Percentiles rank a stretch among this genome's conserved stretches.
phyloP scores from a whole-genome alignment of 2,113 vertebrate species.

The Neotoma lepida region DNA sequence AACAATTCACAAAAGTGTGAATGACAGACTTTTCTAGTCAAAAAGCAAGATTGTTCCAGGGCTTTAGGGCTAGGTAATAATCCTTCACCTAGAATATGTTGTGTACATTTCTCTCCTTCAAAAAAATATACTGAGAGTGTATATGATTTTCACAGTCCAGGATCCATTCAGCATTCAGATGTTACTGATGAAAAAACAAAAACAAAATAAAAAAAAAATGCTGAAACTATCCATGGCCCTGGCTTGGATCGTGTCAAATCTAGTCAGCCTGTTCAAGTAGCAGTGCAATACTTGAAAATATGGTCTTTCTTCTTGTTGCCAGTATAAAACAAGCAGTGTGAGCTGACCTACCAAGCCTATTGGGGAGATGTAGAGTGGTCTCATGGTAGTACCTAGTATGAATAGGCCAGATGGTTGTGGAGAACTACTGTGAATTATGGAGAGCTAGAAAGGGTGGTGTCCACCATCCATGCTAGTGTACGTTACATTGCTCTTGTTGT shows the following conservation, averaged over 20 bases:
- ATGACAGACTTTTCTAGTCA: not conserved
- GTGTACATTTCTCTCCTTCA: not conserved
- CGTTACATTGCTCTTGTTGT: not conserved
- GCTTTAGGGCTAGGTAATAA: not conserved
- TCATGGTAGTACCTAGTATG: not conserved
- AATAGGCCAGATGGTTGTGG: not conserved
- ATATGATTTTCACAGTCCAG: not conserved
- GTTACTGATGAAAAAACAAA: not conserved
- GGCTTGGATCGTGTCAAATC: not conserved
- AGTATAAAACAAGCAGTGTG: not conserved
- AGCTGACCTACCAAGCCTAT: not conserved
- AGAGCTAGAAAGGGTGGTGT: too few relatives aligned
- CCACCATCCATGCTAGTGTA: not conserved
- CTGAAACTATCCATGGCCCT: not conserved
- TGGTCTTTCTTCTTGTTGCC: not conserved
- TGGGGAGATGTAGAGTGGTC: not conserved
- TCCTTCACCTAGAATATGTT: not conserved
- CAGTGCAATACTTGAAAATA: too few relatives aligned
- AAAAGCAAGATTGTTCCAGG: not conserved
- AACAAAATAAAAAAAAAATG: too few relatives aligned
- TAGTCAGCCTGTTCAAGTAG: not conserved
- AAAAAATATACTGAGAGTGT: not conserved
- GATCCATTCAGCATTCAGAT: not conserved
- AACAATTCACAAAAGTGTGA: not conserved
- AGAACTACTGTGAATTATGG: not conserved